A percentile compares a stretch with the other conserved stretches of the same genome.
These are phyloP conservation scores for Labeo rohita DNA, from an alignment of 2,113 vertebrate species.

Conservation along the genomic window DNA sequence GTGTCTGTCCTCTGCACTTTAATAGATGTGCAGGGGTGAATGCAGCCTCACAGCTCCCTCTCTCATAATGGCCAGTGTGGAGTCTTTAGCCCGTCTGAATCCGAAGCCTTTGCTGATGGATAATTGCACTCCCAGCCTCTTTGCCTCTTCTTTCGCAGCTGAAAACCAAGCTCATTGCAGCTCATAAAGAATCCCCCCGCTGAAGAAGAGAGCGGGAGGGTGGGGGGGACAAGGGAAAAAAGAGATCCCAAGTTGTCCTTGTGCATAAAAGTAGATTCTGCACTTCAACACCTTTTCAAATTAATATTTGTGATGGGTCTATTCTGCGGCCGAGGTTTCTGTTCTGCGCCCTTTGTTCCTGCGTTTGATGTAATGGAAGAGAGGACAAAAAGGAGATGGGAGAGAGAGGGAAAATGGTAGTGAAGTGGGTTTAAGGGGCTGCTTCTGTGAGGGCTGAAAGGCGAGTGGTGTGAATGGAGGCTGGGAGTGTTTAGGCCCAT, in stretches of 20 bases:
- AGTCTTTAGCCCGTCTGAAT: conserved; percentile 94
- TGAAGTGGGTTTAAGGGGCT: conserved; percentile 99
- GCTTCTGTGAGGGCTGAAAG: conserved; percentile 99
- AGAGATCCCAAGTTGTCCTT: conserved; percentile 99
- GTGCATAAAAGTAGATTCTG: conserved; percentile 99
- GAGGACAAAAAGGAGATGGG: conserved; percentile 99
- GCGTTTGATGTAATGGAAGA: conserved; percentile 99
- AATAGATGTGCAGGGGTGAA: conserved; percentile 85
- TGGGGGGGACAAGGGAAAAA: conserved; percentile 60
- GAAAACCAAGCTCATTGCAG: conserved; percentile 99
- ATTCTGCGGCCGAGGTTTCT: conserved; percentile 98
- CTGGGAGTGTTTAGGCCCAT: conserved; percentile 98
- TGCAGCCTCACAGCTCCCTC: conserved; percentile 87
- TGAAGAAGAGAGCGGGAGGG: conserved; percentile 51
- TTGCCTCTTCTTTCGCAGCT: conserved; percentile 94
- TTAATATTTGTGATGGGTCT: conserved; percentile 99
- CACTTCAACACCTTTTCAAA: conserved; percentile 99
- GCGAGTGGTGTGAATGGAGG: conserved; percentile 88
- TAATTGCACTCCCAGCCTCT: conserved; percentile 98
- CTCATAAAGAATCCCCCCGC: conserved; percentile 90
- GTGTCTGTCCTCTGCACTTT: conserved; percentile 77
- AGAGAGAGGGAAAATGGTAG: conserved; percentile 99
- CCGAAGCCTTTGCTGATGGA: conserved; percentile 97
- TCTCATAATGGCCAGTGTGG: conserved; percentile 88
- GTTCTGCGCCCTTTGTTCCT: conserved; percentile 99